These are phyloP conservation scores for Sula dactylatra DNA, from an alignment of 2,113 vertebrate species.

Conservation along the genomic window DNA sequence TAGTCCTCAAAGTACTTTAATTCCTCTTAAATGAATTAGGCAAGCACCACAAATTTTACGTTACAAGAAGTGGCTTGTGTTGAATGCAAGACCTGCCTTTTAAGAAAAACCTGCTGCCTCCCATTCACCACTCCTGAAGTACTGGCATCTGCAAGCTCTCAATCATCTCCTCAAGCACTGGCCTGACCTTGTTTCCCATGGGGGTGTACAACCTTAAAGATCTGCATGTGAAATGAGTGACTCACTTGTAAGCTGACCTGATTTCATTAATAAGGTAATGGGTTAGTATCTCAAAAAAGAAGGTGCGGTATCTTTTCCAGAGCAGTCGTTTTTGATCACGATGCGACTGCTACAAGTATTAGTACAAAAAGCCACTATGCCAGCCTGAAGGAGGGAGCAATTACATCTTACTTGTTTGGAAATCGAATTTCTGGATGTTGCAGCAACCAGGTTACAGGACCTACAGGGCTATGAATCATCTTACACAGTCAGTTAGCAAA, in stretches of 20 bases:
- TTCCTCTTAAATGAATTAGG: not conserved
- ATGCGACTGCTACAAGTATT: fast-evolving
- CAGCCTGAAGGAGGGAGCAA: not conserved
- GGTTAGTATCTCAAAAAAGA: not conserved
- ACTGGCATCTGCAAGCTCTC: not conserved
- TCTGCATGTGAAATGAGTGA: not conserved
- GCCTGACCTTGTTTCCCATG: not conserved
- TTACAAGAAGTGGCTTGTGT: not conserved
- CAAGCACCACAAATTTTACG: not conserved
- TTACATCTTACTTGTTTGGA: not conserved
- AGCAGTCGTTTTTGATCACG: not conserved
- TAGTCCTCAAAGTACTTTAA: not conserved
- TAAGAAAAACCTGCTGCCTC: not conserved
- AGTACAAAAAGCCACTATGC: not conserved
- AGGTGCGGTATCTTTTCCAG: not conserved
- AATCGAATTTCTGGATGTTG: not conserved
- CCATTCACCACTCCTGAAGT: not conserved
- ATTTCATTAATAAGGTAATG: not conserved
- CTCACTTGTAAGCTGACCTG: not conserved
- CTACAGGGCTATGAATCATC: not conserved
- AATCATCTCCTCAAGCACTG: not conserved
- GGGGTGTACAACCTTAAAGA: not conserved
- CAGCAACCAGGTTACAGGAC: not conserved
- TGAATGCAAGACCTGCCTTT: not conserved
- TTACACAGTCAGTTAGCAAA: not conserved